Evolutionary conservation across 1,140 invertebrate genomes (phyloP).

Genomic region (Formica exsecta): DNA sequence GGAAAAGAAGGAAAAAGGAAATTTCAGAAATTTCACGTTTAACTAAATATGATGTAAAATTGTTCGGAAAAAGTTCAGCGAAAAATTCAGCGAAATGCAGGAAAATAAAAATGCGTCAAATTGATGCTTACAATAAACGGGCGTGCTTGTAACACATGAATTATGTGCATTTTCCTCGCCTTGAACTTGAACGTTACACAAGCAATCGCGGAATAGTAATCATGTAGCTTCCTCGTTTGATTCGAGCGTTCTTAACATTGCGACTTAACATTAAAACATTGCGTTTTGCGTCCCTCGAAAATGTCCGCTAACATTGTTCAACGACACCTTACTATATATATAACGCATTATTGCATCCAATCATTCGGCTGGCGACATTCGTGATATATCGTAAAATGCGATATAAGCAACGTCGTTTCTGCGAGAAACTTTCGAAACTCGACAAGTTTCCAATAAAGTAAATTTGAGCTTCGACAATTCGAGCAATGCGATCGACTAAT

Average conservation of each 20-base stretch:
- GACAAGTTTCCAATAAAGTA: not conserved
- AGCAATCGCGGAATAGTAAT: conserved; percentile 10
- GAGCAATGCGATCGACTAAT: no score
- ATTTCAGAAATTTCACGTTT: not conserved
- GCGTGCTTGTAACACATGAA: conserved; percentile 12
- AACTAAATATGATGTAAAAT: not conserved
- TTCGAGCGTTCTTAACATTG: conserved; percentile 4
- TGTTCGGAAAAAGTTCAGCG: not conserved
- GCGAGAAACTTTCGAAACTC: not conserved
- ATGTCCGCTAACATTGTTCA: not conserved
- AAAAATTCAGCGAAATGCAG: not conserved
- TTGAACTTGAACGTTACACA: conserved; percentile 46
- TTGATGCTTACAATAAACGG: not conserved
- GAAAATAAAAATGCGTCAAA: conserved; percentile 22
- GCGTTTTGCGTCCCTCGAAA: not conserved
- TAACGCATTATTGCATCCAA: conserved; percentile 2
- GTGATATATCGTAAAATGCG: not conserved
- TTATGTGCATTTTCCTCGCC: conserved; percentile 9
- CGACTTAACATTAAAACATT: not conserved
- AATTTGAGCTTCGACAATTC: not conserved
- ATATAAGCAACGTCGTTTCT: no score
- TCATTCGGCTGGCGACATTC: conserved; percentile 14
- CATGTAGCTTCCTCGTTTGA: conserved; percentile 1
- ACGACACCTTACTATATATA: not conserved
- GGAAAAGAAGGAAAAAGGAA: not conserved